Percentiles rank a stretch among this genome's conserved stretches.
Conservation (phyloP, 2,797 vertebrate genomes). For the Meda fulgida region DNA sequence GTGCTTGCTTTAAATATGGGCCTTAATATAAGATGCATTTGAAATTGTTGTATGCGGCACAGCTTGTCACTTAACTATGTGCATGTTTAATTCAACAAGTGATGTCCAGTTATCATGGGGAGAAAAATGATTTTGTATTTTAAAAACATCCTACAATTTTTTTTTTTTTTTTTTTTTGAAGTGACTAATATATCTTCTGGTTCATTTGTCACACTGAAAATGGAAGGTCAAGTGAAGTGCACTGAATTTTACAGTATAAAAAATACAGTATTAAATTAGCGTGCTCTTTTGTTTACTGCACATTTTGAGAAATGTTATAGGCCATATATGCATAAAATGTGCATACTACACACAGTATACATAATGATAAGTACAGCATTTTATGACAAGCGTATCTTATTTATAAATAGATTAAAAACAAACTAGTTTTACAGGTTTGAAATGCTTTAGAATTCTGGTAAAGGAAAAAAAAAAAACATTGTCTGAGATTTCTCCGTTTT, state of each 20-base stretch:
- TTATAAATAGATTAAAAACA: slow-evolving; percentile 12
- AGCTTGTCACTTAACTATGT: not conserved
- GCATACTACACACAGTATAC: not conserved
- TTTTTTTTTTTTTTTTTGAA: too few relatives aligned
- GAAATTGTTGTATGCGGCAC: not conserved
- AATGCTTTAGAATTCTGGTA: not conserved
- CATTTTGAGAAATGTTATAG: not conserved
- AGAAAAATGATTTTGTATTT: not conserved
- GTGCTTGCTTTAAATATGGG: not conserved
- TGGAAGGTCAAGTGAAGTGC: not conserved
- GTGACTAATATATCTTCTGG: not conserved
- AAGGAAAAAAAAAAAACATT: not conserved
- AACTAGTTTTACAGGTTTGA: slow-evolving; percentile 1
- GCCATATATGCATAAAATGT: not conserved
- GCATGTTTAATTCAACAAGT: not conserved
- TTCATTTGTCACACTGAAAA: not conserved
- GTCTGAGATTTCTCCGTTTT: not conserved
- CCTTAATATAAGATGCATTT: not conserved
- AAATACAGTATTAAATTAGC: not conserved
- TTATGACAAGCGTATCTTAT: not conserved
- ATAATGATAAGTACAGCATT: not conserved
- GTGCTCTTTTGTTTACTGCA: not conserved
- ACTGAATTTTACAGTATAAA: not conserved
- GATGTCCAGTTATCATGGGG: not conserved
- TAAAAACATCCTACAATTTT: not conserved